Base-by-base conservation (phyloP, 2,797 vertebrate genomes). In the Sciurus vulgaris region DNA sequence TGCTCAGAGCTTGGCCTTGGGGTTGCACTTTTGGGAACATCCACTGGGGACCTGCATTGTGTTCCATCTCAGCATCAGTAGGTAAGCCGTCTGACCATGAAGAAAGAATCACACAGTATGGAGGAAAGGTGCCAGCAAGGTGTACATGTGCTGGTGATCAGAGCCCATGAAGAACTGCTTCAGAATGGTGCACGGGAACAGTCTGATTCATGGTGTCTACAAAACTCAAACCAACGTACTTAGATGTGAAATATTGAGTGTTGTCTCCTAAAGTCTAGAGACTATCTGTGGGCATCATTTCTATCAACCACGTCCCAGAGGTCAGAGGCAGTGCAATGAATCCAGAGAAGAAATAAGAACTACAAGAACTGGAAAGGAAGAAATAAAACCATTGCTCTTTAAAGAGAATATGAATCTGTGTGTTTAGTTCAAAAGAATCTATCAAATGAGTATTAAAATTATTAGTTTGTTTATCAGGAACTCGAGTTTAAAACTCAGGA, bases 71-170 rank as follows among this genome's bases (percentile, higher is more conserved):
- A 2, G 49, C 33, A n/a, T 61, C 41, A 18, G n/a, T 28, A 4
- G 26, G 22, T 38, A 67, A 69, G n/a, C 69, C n/a, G 38, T 61
- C 44, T 56, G 73, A 54, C 24, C 6, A 7, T 33, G 35, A 56
- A 33, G 49, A 9, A 41, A 70, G 90, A 78, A 22, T 85, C 26
- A 7, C 15, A 59, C 0, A 74, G 15, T 35, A 10, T 18, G 5
- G 18, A 49, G 73, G n/a, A 65, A 35, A 61, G 49, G 61, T 5
- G 33, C 69, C 26, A 28, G 56, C 69, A 1, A 28, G 44, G n/a
- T 2, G 0, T 3, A n/a, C 14, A 28, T 22, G 69, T 1, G 41
- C 38, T 0, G 15, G 49, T 26, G 77, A 56, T 22, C 13, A 35
- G 24, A 72, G 35, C 20, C 56, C 22, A 5, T 20, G 38, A 30